Evolutionary conservation across 2,797 vertebrate genomes (phyloP).

Genomic region (Amazona ochrocephala): DNA sequence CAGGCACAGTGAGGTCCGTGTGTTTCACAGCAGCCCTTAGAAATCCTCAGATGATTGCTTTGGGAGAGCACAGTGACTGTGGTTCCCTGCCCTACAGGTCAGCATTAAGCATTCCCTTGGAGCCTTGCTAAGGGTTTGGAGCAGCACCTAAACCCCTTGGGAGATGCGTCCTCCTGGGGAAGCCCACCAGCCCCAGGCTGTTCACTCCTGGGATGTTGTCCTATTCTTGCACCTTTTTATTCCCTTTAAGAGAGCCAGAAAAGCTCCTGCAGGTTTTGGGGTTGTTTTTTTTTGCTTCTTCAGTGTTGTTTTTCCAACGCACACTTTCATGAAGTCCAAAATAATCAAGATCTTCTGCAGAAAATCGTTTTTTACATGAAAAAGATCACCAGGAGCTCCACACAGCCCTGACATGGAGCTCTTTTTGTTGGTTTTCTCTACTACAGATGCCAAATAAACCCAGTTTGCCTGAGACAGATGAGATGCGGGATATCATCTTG

Average conservation of each 20-base stretch:
- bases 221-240: background rate
- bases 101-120: background rate
- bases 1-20: fast-evolving
- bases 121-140: background rate
- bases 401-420: background rate
- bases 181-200: background rate
- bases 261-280: background rate
- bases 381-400: background rate
- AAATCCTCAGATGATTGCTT: background rate
- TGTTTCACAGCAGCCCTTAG: background rate
- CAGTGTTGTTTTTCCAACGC: background rate
- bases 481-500: background rate
- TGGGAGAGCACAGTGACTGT: background rate
- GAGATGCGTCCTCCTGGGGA: background rate
- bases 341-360: background rate
- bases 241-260: background rate
- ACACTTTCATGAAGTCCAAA: background rate
- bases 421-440: background rate
- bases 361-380: background rate
- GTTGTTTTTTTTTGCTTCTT: background rate
- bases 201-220: background rate
- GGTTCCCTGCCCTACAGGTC: background rate
- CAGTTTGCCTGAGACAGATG: background rate
- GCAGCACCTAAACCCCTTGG: background rate
- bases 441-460: background rate